Conservation (phyloP, 2,113 vertebrate species). For the Uria aalge region DNA sequence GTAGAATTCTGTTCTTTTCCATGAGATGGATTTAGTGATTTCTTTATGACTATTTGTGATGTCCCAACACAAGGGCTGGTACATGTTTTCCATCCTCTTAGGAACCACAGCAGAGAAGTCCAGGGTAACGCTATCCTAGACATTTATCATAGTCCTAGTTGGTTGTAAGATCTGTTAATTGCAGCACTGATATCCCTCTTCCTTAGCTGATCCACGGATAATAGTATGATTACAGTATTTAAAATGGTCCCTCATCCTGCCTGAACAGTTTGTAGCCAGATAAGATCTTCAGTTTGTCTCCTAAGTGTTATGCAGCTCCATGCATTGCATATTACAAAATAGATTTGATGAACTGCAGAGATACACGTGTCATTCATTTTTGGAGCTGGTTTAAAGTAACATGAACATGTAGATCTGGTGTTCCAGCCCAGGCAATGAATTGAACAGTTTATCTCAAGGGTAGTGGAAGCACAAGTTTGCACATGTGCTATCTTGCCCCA, state of each 20-base stretch:
- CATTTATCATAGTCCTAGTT: background rate
- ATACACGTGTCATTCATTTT: background rate
- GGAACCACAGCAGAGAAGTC: background rate
- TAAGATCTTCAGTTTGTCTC: background rate
- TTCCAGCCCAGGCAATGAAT: background rate
- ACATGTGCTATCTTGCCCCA: background rate
- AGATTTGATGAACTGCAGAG: background rate
- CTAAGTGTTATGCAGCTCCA: background rate
- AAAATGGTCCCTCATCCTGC: background rate
- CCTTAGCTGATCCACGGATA: background rate
- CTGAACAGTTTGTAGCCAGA: background rate
- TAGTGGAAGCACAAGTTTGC: background rate
- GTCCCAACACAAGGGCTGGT: background rate
- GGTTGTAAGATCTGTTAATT: background rate
- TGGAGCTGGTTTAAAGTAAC: background rate
- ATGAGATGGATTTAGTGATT: background rate
- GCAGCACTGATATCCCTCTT: background rate
- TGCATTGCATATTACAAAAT: background rate
- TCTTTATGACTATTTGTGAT: background rate
- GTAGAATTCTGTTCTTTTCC: background rate
- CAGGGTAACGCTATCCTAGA: background rate
- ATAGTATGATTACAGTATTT: background rate
- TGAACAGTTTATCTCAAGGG: background rate
- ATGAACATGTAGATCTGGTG: background rate
- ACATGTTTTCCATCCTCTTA: background rate